Conservation (phyloP, 1,140 invertebrate genomes). For the Metaphire vulgaris region DNA sequence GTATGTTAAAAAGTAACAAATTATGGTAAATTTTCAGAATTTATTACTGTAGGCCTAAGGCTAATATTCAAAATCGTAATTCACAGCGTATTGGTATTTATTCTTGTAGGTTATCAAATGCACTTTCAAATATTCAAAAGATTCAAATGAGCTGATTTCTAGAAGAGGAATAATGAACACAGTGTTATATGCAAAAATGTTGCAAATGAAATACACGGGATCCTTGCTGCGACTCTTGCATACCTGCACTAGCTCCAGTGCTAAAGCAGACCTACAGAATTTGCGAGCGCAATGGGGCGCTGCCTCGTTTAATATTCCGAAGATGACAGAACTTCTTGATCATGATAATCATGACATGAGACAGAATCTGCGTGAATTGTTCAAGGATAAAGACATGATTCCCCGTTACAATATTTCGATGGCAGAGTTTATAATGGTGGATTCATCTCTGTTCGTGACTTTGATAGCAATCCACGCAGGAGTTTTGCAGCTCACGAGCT, state of each 20-base stretch:
- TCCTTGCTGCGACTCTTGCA: too few species aligned
- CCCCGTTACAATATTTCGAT: constrained; percentile 43
- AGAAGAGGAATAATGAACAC: too few species aligned
- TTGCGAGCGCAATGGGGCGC: background rate
- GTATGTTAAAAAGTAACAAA: too few species aligned
- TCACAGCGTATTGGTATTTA: too few species aligned
- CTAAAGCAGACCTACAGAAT: background rate
- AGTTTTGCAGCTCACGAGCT: constrained; percentile 50
- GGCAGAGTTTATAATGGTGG: constrained; percentile 44
- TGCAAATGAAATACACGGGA: too few species aligned
- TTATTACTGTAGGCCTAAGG: too few species aligned
- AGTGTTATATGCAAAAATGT: too few species aligned
- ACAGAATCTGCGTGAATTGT: constrained; percentile 37
- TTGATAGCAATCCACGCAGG: constrained; percentile 42
- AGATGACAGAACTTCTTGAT: constrained; percentile 40
- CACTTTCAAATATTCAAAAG: too few species aligned
- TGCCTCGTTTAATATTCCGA: constrained; percentile 12
- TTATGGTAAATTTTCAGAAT: too few species aligned
- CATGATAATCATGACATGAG: constrained; percentile 49
- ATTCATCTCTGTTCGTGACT: constrained; percentile 48
- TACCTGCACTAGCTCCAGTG: background rate
- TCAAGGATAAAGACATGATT: constrained; percentile 36
- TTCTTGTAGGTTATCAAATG: too few species aligned
- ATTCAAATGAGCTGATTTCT: too few species aligned
- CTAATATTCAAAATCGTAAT: too few species aligned